Evolutionary conservation across 2,797 vertebrate species (phyloP).

Genomic region (Phalanger gymnotis): DNA sequence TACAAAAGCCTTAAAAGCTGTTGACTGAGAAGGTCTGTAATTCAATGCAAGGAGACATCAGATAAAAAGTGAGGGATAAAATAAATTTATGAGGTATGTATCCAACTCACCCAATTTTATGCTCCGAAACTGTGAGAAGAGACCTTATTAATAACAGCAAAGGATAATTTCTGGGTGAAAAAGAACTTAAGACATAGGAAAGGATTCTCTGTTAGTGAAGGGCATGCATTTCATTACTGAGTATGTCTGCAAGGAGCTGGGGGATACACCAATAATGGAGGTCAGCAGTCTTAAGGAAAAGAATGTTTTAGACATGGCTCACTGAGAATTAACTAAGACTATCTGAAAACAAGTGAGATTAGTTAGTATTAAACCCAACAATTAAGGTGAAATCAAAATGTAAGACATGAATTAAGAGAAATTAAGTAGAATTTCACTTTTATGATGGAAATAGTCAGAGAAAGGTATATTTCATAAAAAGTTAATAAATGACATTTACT

Average conservation of each 20-base stretch:
- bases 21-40: slow-evolving; percentile 74
- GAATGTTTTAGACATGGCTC: slow-evolving; percentile 70
- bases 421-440: slow-evolving; percentile 72
- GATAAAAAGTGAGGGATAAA: slow-evolving; percentile 79
- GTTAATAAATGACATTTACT: slow-evolving; percentile 60
- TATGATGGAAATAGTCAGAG: slow-evolving; percentile 68
- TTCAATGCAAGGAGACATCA: slow-evolving; percentile 78
- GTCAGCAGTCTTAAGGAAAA: slow-evolving; percentile 76
- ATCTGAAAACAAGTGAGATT: slow-evolving; percentile 75
- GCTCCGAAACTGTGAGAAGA: slow-evolving; percentile 78
- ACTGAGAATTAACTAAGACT: slow-evolving; percentile 66
- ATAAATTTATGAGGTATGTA: slow-evolving; percentile 67
- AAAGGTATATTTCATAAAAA: slow-evolving; percentile 65
- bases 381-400: slow-evolving; percentile 72
- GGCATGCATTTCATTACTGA: slow-evolving; percentile 76
- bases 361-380: slow-evolving; percentile 51
- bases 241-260: slow-evolving; percentile 66
- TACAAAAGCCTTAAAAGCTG: slow-evolving; percentile 69
- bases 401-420: slow-evolving; percentile 77
- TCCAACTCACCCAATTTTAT: slow-evolving; percentile 78
- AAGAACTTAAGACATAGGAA: slow-evolving; percentile 77
- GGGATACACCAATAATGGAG: slow-evolving; percentile 74
- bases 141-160: slow-evolving; percentile 79
- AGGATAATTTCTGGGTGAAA: slow-evolving; percentile 78
- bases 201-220: slow-evolving; percentile 77